Evolutionary conservation across 2,797 vertebrate species (phyloP).

Genomic region (Sebastes cheni): DNA sequence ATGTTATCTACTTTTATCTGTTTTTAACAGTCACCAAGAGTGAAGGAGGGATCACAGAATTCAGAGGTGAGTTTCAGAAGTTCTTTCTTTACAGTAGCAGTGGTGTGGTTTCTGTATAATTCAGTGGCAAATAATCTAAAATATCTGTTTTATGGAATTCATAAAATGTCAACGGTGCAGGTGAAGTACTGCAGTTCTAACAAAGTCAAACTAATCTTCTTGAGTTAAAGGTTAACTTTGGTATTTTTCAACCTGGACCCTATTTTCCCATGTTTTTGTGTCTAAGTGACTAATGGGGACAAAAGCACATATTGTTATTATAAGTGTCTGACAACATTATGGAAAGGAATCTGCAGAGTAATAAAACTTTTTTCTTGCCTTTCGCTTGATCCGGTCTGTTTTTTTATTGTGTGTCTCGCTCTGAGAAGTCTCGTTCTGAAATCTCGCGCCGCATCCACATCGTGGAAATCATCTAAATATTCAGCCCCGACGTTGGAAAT

Average conservation of each 20-base stretch:
- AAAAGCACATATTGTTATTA: no score
- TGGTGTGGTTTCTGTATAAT: background rate
- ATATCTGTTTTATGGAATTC: background rate
- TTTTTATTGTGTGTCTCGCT: background rate
- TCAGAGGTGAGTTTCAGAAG: slow-evolving; percentile 87
- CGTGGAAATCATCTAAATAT: background rate
- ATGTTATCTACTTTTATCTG: background rate
- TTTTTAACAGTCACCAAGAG: slow-evolving; percentile 92
- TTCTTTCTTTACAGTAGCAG: background rate
- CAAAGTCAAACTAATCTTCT: background rate
- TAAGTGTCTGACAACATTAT: no score
- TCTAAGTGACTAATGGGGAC: no score
- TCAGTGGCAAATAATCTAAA: background rate
- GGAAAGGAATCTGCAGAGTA: no score
- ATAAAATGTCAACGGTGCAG: background rate
- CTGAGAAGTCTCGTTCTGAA: background rate
- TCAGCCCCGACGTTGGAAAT: background rate
- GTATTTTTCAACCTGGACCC: no score
- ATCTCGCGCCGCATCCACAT: background rate
- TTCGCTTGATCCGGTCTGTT: background rate
- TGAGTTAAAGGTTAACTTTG: background rate
- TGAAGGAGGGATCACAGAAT: slow-evolving; percentile 91
- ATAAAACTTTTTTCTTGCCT: background rate
- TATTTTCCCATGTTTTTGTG: no score
- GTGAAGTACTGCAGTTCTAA: background rate